phyloP scores from a whole-genome alignment of 2,113 vertebrate species.

The Hiodon alosoides region DNA sequence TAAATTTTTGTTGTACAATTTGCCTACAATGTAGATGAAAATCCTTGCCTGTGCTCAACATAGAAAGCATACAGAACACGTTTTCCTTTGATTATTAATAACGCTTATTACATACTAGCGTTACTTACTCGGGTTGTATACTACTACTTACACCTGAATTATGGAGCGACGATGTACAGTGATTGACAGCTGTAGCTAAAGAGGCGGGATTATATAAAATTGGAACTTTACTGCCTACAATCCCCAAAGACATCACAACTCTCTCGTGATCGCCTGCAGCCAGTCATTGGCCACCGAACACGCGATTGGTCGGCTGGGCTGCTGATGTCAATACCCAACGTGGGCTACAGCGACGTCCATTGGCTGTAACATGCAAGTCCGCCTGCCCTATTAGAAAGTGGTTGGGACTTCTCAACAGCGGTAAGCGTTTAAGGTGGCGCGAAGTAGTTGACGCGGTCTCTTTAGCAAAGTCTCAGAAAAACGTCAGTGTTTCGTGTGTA shows the following conservation, averaged over 20 bases:
- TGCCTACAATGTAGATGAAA: neutral
- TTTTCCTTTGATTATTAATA: neutral
- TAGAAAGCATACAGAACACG: neutral
- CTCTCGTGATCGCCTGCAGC: slow-evolving; percentile 37
- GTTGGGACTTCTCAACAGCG: slow-evolving; percentile 25
- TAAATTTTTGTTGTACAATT: neutral
- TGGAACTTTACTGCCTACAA: slow-evolving; percentile 74
- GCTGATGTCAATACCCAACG: slow-evolving; percentile 57
- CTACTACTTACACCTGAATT: slow-evolving; percentile 48
- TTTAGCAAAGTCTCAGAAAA: neutral
- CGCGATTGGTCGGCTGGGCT: slow-evolving; percentile 41
- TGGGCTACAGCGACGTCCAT: slow-evolving; percentile 45
- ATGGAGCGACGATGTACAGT: slow-evolving; percentile 64
- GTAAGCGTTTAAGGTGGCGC: slow-evolving; percentile 63
- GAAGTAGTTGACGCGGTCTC: neutral
- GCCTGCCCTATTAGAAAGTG: slow-evolving; percentile 45
- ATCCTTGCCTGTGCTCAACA: neutral
- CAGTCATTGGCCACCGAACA: slow-evolving; percentile 36
- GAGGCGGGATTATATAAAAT: slow-evolving; percentile 48
- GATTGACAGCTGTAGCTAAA: slow-evolving; percentile 53
- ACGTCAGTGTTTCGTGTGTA: slow-evolving; percentile 4
- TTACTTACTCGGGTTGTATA: neutral
- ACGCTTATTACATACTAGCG: neutral
- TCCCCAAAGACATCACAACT: slow-evolving; percentile 57
- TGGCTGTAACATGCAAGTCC: slow-evolving; percentile 34